phyloP scores from a whole-genome alignment of 2,113 vertebrate genomes.

The Scalopus aquaticus region DNA sequence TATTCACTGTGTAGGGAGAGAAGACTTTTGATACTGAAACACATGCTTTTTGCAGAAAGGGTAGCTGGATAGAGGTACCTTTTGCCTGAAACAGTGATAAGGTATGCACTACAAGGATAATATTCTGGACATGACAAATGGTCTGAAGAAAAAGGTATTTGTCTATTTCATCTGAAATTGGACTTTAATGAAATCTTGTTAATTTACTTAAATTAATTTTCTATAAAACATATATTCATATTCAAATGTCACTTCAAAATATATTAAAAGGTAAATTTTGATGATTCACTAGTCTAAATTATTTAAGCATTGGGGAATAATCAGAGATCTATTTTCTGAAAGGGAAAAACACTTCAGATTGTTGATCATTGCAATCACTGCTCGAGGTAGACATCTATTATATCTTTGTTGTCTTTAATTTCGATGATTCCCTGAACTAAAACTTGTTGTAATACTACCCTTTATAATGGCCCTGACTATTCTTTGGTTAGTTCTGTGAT shows the following conservation, averaged over 20 bases:
- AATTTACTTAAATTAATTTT: slow-evolving; percentile 64
- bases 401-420: slow-evolving; percentile 77
- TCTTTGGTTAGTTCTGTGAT: slow-evolving; percentile 63
- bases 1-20: background rate
- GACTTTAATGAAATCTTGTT: slow-evolving; percentile 29
- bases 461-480: slow-evolving; percentile 65
- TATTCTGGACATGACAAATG: background rate
- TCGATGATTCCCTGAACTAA: slow-evolving; percentile 72
- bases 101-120: background rate
- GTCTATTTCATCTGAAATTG: background rate
- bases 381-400: slow-evolving; percentile 61
- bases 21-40: background rate
- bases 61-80: background rate
- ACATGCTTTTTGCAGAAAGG: background rate
- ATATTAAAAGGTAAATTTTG: slow-evolving; percentile 60
- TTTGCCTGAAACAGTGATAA: background rate
- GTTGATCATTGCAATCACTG: slow-evolving; percentile 68
- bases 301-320: slow-evolving; percentile 61
- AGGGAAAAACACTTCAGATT: slow-evolving; percentile 70
- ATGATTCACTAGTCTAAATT: slow-evolving; percentile 61
- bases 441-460: slow-evolving; percentile 77
- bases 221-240: slow-evolving; percentile 53
- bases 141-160: background rate
- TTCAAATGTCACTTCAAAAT: slow-evolving; percentile 67
- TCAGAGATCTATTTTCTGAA: slow-evolving; percentile 69